phyloP scores from a whole-genome alignment of 35 echinoderm and acorn worm genomes.

The Eucidaris tribuloides region DNA sequence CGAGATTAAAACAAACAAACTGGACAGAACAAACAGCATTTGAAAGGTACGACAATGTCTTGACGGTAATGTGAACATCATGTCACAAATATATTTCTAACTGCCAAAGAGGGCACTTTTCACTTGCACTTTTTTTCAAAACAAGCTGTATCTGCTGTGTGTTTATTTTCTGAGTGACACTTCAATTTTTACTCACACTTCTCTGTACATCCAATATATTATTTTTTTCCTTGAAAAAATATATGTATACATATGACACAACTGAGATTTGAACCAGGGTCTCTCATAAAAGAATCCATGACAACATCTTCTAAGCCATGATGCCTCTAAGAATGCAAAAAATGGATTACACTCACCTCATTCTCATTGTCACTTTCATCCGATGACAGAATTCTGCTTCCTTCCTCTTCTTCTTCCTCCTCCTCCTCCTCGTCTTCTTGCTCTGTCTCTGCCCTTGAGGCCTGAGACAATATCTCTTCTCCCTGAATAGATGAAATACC shows the following conservation, averaged over 20 bases:
- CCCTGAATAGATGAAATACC: not conserved
- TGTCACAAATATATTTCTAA: too few relatives aligned
- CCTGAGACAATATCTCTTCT: slow-evolving; percentile 55
- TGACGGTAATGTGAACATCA: too few relatives aligned
- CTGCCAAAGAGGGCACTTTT: too few relatives aligned
- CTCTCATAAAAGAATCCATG: not conserved
- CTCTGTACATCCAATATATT: too few relatives aligned
- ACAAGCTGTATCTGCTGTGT: too few relatives aligned
- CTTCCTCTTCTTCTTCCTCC: slow-evolving; percentile 5
- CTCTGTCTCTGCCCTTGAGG: not conserved
- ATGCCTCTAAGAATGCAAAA: not conserved
- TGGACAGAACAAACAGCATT: too few relatives aligned
- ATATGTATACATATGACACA: not conserved
- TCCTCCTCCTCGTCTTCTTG: not conserved
- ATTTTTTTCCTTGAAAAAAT: not conserved
- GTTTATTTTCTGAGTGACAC: too few relatives aligned
- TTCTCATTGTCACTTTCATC: slow-evolving; percentile 42
- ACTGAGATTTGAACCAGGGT: not conserved
- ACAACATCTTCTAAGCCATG: not conserved
- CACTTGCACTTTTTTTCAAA: too few relatives aligned
- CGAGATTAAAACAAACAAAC: too few relatives aligned
- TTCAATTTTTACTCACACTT: too few relatives aligned
- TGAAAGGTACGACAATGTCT: too few relatives aligned
- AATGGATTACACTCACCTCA: not conserved
- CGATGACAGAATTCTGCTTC: not conserved